Evolutionary conservation across 2,888 invertebrate genomes (phyloP).

Genomic region (Tetrapedia diversipes): DNA sequence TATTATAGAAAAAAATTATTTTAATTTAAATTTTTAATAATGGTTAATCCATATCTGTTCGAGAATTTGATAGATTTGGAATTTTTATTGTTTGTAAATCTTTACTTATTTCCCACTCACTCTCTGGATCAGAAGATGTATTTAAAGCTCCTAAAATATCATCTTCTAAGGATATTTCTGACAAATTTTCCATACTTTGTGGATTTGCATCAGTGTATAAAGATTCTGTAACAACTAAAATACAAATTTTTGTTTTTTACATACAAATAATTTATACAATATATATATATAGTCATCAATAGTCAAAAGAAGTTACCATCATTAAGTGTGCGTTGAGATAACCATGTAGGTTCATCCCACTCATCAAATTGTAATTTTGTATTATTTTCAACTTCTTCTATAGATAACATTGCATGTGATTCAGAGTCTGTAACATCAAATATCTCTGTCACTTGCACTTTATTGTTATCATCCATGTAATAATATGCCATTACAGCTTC

Average conservation of each 20-base stretch:
- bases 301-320: slow-evolving; percentile 68
- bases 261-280: slow-evolving; percentile 17
- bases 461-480: slow-evolving; percentile 94
- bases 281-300: not conserved
- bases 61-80: slow-evolving; percentile 81
- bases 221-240: slow-evolving; percentile 69
- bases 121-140: slow-evolving; percentile 89
- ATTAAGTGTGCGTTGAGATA: slow-evolving; percentile 73
- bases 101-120: slow-evolving; percentile 85
- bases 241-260: slow-evolving; percentile 2
- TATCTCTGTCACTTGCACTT: slow-evolving; percentile 94
- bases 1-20: slow-evolving; percentile 19
- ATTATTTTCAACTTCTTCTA: slow-evolving; percentile 86
- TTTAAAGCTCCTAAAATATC: slow-evolving; percentile 84
- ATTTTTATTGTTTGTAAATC: slow-evolving; percentile 68
- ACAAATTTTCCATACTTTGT: slow-evolving; percentile 80
- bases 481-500: slow-evolving; percentile 96
- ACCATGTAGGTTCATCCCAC: slow-evolving; percentile 84
- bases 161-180: slow-evolving; percentile 85
- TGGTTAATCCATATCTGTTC: slow-evolving; percentile 86
- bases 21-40: slow-evolving; percentile 48
- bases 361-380: slow-evolving; percentile 88
- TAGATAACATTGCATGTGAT: slow-evolving; percentile 86
- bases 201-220: slow-evolving; percentile 72
- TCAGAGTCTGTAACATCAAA: slow-evolving; percentile 93